Conservation (phyloP, 2,797 vertebrate species). For the Delichon dasypus region DNA sequence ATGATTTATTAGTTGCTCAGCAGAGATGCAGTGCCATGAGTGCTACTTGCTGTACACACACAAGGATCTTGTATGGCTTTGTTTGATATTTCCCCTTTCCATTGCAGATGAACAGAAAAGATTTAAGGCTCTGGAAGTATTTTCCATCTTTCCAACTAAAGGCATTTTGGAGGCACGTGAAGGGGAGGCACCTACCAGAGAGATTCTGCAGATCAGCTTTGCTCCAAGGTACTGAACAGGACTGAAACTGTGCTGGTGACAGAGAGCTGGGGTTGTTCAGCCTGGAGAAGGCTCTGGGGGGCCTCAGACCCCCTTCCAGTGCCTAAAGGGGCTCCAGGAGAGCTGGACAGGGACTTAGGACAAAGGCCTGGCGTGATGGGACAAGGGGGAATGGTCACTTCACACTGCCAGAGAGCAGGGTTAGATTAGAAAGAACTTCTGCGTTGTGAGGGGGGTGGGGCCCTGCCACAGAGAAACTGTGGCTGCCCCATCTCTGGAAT, state of each 20-base stretch:
- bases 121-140: constrained; percentile 24
- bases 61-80: not conserved
- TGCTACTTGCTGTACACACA: not conserved
- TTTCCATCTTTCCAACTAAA: constrained; percentile 78
- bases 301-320: not conserved
- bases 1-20: not conserved
- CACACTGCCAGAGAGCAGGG: not conserved
- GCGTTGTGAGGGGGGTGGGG: not conserved
- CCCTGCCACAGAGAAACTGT: not conserved
- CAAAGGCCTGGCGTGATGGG: not conserved
- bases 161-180: constrained; percentile 78
- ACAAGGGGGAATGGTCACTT: not conserved
- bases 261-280: not conserved
- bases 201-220: constrained; percentile 83
- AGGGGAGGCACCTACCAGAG: constrained; percentile 45
- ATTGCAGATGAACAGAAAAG: constrained; percentile 54
- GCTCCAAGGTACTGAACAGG: constrained; percentile 80
- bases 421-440: not conserved
- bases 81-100: not conserved
- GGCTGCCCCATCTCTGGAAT: not conserved
- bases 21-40: not conserved
- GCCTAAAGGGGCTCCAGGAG: not conserved
- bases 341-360: not conserved
- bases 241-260: not conserved
- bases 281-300: not conserved